Evolutionary conservation across 2,888 invertebrate species (phyloP), one percentile per base, ranked within the genome.

Genomic region (Scaptodrosophila latifasciaeformis): DNA sequence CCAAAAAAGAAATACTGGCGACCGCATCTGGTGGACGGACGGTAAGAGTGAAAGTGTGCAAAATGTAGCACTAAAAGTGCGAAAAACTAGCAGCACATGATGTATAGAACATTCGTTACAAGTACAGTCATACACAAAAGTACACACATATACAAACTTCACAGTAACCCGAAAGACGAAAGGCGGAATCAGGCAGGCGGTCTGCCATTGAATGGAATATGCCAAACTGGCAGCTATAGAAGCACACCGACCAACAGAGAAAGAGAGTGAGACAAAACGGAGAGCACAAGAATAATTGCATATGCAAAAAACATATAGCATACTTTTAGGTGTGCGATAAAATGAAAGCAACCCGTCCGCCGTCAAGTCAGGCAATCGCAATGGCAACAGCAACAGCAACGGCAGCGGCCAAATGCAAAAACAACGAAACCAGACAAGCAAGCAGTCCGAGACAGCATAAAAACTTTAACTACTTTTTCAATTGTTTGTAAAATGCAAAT

Each of bases 391-490:
- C n/a, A n/a, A n/a, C n/a, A n/a, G n/a, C n/a, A n/a, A n/a, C n/a
- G n/a, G n/a, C n/a, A n/a, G n/a, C n/a, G n/a, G n/a, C n/a, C n/a
- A n/a, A n/a, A n/a, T n/a, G n/a, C n/a, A n/a, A n/a, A n/a, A n/a
- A n/a, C n/a, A n/a, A n/a, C n/a, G n/a, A 13, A 34, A 34, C 15
- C 6, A 37, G 37, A 10, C 37, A n/a, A 15, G 35, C 35, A 35
- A 35, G 13, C 35, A 15, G 37, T 37, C 18, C 12, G 15, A 37
- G 37, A 17, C 42, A 57, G 64, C 60, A 74, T 62, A 70, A 78
- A 75, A 78, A 75, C 67, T 71, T 75, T 78, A 75, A 78, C 75
- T 78, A 75, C 75, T 75, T 75, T 75, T 78, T 75, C 78, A 75
- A 75, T 78, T 75, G 75, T 75, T 75, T 75, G 75, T 71, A 75